phyloP scores from a whole-genome alignment of 2,797 vertebrate genomes.

The Chelon labrosus region DNA sequence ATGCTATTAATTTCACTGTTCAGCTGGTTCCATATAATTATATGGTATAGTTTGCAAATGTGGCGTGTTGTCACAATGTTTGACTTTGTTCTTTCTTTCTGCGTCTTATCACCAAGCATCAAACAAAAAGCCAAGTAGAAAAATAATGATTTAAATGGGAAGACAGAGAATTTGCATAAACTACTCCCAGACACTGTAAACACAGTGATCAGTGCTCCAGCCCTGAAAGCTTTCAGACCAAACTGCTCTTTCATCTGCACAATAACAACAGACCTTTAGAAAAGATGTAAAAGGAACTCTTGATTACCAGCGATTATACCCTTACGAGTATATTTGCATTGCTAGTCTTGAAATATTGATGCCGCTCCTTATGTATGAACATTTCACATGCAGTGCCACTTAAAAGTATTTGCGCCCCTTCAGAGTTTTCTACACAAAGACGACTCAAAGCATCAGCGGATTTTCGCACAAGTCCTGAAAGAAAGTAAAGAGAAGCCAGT shows the following conservation, averaged over 20 bases:
- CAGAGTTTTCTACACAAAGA: no score
- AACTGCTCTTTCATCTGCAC: constrained; percentile 8
- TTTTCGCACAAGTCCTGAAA: no score
- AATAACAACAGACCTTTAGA: background rate
- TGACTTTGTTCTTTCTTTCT: background rate
- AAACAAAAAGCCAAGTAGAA: background rate
- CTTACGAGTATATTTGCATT: background rate
- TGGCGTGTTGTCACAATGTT: background rate
- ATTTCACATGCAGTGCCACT: background rate
- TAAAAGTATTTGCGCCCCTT: no score
- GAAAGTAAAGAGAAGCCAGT: no score
- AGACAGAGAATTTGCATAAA: background rate
- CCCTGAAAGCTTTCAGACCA: constrained; percentile 16
- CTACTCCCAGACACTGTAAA: background rate
- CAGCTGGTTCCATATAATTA: no score
- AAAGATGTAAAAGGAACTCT: background rate
- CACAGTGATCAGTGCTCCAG: constrained; percentile 3
- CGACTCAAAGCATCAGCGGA: no score
- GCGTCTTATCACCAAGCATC: background rate
- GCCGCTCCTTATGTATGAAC: background rate
- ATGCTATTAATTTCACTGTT: no score
- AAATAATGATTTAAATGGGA: background rate
- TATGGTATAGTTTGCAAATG: background rate
- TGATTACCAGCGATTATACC: background rate
- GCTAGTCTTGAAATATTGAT: background rate